Evolutionary conservation across 1,140 invertebrate genomes (phyloP).

Genomic region (Olivierus martensii): DNA sequence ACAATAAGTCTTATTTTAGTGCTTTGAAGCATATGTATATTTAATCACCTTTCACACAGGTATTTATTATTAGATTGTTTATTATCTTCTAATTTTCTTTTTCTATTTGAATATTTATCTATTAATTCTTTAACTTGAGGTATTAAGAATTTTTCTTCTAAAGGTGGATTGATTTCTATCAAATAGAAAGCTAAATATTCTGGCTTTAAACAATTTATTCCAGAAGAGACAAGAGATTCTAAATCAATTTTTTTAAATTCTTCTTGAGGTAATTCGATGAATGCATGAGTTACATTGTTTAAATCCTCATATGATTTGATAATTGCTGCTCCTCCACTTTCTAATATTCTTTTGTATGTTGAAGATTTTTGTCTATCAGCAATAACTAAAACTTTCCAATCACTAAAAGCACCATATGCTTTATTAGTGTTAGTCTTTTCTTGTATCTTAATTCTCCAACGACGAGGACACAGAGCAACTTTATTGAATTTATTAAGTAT

Average conservation of each 20-base stretch:
- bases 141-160: slow-evolving; percentile 33
- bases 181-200: slow-evolving; percentile 42
- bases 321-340: slow-evolving; percentile 7
- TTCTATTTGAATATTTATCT: too few relatives aligned
- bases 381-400: slow-evolving; percentile 11
- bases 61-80: too few relatives aligned
- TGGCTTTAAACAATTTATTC: slow-evolving; percentile 34
- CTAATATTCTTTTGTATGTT: slow-evolving; percentile 10
- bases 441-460: slow-evolving; percentile 9
- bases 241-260: slow-evolving; percentile 1
- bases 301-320: neutral
- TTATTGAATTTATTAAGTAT: neutral
- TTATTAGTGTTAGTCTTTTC: neutral
- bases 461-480: slow-evolving; percentile 4
- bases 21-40: too few relatives aligned
- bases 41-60: too few relatives aligned
- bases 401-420: slow-evolving; percentile 6
- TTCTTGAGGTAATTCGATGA: slow-evolving; percentile 2
- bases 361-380: slow-evolving; percentile 9
- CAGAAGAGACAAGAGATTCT: neutral
- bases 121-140: slow-evolving; percentile 7
- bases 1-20: too few relatives aligned
- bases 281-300: slow-evolving; percentile 4
- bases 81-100: too few relatives aligned
- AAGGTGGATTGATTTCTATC: slow-evolving; percentile 27